Evolutionary conservation across 2,797 vertebrate species (phyloP), one percentile per base, ranked within the genome.

Genomic region (Oryzias dopingdopingensis): DNA sequence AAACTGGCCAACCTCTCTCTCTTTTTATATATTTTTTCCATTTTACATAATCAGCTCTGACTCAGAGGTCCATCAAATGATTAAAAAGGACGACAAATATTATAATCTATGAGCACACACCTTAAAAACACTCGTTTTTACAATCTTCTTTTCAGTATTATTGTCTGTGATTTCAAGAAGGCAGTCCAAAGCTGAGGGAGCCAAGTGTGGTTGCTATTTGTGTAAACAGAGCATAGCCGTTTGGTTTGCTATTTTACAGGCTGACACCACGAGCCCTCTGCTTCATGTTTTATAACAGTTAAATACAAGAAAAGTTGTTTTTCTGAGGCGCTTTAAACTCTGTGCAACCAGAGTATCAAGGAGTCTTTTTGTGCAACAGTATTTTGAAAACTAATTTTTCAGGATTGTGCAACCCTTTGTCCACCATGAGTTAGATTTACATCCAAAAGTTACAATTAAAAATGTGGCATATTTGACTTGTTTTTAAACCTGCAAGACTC

Each of bases 191-290:
- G 67, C 49, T 56, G 26, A 13, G 45, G 63, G 22, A 70, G 76
- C 66, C 47, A 72, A 76, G 62, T 62, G 80, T 4, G 67, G 81
- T 81, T 81, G 77, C 83, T 84, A 77, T 86, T 87, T 86, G 70
- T 77, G 72, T 77, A 84, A 88, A 87, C 77, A 82, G 61, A 56
- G 65, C 49, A 76, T 59, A 76, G 60, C 62, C 64, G 61, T 77
- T 77, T 64, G 57, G 70, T 64, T 60, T 77, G 86, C 81, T 76
- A 78, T 81, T 85, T 82, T 56, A 82, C 79, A 83, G 82, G 77
- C 81, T 63, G 77, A 78, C 72, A 44, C 75, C 83, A 85, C 18
- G 55, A 63, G 67, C 42, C 68, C 52, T 73, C 53, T 58, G 74
- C 73, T 72, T 66, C 68, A 73, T 67, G 79, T 76, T 85, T 75